Evolutionary conservation across 2,888 invertebrate species (phyloP), one percentile per base, ranked within the genome.

Genomic region (Chrysolina americana): DNA sequence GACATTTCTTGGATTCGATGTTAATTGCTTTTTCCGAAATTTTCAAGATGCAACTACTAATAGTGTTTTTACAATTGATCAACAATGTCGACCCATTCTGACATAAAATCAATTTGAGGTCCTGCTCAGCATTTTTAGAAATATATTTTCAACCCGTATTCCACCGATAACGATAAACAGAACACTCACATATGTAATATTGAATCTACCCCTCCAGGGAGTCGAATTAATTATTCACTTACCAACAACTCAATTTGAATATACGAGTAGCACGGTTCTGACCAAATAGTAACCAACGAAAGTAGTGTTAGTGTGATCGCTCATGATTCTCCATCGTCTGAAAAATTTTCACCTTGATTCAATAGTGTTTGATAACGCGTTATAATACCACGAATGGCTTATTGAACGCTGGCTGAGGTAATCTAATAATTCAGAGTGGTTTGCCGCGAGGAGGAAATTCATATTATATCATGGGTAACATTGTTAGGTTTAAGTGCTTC

Each of bases 381-480:
- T 28, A 64, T 15, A 41, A 63, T 63, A 53, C 53, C 21, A 11
- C 53, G 13, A 53, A 53, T 53, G 47, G 44, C 48, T 17, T 53
- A 56, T 53, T 23, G 56, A 15, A 44, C 65, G 73, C 41, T 44
- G 19, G 41, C 44, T 48, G 44, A 23, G 65, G 44, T 23, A 41
- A 28, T 63, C 65, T 62, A 48, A 72, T 72, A 72, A 59, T 63
- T 62, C 48, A 62, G 41, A 59, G 62, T 70, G 63, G 70, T 70
- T 70, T 69, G 19, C 47, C 17, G 23, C 41, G 17, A 41, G 53
- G 21, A 53, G 65, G 53, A 70, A 64, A 65, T 64, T 28, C 19
- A 28, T 50, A 13, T 23, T 44, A 21, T 23, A 41, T 44, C 13
- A 59, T 36, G 44, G 41, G 41, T 69, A 44, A 59, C 44, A 36